Conservation (phyloP, 2,888 invertebrate species). For the Chaetoderma sp. region DNA sequence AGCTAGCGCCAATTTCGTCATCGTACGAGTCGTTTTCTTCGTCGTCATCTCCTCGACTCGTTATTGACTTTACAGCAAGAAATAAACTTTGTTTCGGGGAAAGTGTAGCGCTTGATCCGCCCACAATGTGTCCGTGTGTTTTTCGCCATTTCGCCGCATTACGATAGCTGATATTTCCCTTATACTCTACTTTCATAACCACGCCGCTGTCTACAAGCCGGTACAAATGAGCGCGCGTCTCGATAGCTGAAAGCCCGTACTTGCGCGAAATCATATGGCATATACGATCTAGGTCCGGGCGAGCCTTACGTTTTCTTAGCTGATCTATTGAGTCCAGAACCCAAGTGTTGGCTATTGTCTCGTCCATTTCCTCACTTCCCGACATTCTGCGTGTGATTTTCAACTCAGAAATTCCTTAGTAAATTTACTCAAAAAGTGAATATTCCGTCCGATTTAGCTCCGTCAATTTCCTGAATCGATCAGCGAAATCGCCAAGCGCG, state of each 20-base stretch:
- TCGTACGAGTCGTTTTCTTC: slow-evolving; percentile 17
- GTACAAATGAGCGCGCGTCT: slow-evolving; percentile 75
- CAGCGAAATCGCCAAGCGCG: slow-evolving; percentile 41
- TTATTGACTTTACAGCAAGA: neutral
- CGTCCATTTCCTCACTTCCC: slow-evolving; percentile 38
- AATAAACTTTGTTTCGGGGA: neutral
- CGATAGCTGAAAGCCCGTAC: slow-evolving; percentile 79
- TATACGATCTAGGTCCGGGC: slow-evolving; percentile 86
- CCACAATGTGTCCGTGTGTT: slow-evolving; percentile 74
- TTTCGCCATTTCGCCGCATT: slow-evolving; percentile 80
- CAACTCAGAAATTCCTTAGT: neutral
- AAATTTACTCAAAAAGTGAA: neutral
- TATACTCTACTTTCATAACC: slow-evolving; percentile 86
- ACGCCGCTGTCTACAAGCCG: slow-evolving; percentile 81
- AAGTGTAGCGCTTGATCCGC: slow-evolving; percentile 3
- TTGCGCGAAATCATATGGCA: slow-evolving; percentile 84
- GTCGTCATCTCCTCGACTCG: slow-evolving; percentile 36
- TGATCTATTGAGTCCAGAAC: slow-evolving; percentile 89
- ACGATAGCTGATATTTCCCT: slow-evolving; percentile 86
- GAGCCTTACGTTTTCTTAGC: slow-evolving; percentile 84
- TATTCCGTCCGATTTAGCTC: neutral
- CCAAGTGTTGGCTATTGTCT: slow-evolving; percentile 74
- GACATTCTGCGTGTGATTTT: neutral
- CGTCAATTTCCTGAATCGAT: slow-evolving; percentile 7
- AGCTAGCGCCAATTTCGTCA: slow-evolving; percentile 42